Evolutionary conservation across 2,888 invertebrate genomes (phyloP).

Genomic region (Himalopsyche japonica): DNA sequence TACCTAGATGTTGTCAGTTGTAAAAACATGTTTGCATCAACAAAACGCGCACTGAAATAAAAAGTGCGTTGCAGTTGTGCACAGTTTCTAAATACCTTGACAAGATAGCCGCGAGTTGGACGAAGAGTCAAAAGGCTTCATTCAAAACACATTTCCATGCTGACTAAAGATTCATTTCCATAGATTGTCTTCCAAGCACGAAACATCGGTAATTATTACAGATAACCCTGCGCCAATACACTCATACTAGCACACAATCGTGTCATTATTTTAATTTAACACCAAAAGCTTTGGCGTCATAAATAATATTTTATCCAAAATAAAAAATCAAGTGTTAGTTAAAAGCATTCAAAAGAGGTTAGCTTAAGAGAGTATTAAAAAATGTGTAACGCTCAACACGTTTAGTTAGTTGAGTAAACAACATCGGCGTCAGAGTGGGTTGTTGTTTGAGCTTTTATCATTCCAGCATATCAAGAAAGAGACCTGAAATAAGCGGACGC

Average conservation of each 20-base stretch:
- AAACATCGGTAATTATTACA: not conserved
- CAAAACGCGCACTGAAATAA: slow-evolving; percentile 9
- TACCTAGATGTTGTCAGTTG: slow-evolving; percentile 25
- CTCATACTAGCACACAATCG: slow-evolving; percentile 18
- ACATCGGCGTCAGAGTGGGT: slow-evolving; percentile 23
- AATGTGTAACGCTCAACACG: slow-evolving; percentile 23
- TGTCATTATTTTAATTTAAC: slow-evolving; percentile 8
- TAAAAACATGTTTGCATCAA: slow-evolving; percentile 14
- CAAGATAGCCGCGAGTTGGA: not conserved
- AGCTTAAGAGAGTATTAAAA: slow-evolving; percentile 3
- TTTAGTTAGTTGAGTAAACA: slow-evolving; percentile 24
- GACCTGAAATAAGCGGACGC: slow-evolving; percentile 7
- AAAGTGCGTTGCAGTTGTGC: slow-evolving; percentile 11
- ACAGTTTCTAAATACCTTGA: not conserved
- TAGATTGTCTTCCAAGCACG: not conserved
- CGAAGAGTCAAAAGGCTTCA: slow-evolving; percentile 2
- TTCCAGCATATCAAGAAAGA: slow-evolving; percentile 23
- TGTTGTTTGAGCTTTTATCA: not conserved
- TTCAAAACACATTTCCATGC: slow-evolving; percentile 3
- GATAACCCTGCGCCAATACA: slow-evolving; percentile 16
- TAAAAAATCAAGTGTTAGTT: not conserved
- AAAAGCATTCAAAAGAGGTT: slow-evolving; percentile 16
- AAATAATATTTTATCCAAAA: not conserved
- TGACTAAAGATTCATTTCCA: not conserved
- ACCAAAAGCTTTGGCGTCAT: slow-evolving; percentile 22